Evolutionary conservation across 2,888 invertebrate species (phyloP).

Genomic region (Iselma pallidipennis): DNA sequence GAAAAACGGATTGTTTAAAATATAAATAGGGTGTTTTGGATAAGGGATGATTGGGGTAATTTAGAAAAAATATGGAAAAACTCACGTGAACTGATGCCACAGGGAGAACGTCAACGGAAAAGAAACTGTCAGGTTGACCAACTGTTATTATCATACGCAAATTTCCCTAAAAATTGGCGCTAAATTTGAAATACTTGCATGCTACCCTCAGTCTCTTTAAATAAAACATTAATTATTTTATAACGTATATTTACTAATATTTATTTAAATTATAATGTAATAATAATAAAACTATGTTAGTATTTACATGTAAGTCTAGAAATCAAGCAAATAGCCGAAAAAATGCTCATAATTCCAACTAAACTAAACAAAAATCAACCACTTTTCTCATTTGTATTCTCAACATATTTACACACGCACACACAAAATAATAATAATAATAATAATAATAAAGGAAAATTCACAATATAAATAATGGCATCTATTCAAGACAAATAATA

Average conservation of each 20-base stretch:
- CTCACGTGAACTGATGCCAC: slow-evolving; percentile 80
- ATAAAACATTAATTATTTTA: slow-evolving; percentile 4
- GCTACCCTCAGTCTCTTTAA: no score
- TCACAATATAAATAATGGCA: slow-evolving; percentile 22
- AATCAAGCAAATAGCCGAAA: slow-evolving; percentile 40
- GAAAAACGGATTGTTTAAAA: slow-evolving; percentile 30
- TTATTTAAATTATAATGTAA: slow-evolving; percentile 38
- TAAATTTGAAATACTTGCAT: neutral
- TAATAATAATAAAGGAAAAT: slow-evolving; percentile 34
- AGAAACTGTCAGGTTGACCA: neutral
- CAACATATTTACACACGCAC: slow-evolving; percentile 25
- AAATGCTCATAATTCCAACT: slow-evolving; percentile 43
- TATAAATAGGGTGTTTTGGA: slow-evolving; percentile 32
- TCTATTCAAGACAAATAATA: neutral
- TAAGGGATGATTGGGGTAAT: slow-evolving; percentile 39
- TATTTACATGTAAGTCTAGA: slow-evolving; percentile 52
- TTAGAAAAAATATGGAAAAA: slow-evolving; percentile 44
- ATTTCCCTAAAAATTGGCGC: neutral
- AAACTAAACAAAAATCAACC: slow-evolving; percentile 17
- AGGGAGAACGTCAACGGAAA: slow-evolving; percentile 59
- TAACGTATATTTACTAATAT: slow-evolving; percentile 41
- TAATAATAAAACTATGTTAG: slow-evolving; percentile 49
- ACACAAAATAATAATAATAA: slow-evolving; percentile 29
- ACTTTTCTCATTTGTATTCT: neutral
- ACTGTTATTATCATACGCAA: neutral